Base-by-base conservation (phyloP, 2,113 vertebrate species). In the Ammodytes dubius region DNA sequence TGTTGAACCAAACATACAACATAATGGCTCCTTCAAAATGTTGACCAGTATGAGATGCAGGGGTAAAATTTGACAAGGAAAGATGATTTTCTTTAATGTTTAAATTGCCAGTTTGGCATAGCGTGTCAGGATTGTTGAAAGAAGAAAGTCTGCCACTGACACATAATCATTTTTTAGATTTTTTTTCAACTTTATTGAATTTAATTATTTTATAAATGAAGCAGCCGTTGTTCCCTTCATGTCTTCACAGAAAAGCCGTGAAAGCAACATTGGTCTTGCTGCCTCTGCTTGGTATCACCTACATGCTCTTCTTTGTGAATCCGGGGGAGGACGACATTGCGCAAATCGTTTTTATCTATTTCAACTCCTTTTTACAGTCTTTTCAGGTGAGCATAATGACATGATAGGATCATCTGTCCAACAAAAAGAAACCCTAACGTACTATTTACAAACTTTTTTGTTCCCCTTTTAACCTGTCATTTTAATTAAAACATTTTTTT, bases 221-320 rank as follows among this genome's bases (percentile, higher is more conserved):
- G 13, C 42, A 40, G 50, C 17, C 50, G 13, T 56, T 61, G 37
- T 66, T 70, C 17, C 8, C n/a, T 83, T 40, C 13, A 40, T 83
- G 37, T 84, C n/a, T 85, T 86, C 63, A 65, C 95, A 99, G 98
- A 89, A 99, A 99, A 92, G 98, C 98, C 0, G 98, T 99, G 74
- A 99, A 99, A 93, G 98, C 98, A 19, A 99, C 98, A 0, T 79
- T 99, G 74, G 98, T 99, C 37, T 92, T 99, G 73, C 94, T 99
- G 67, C 98, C 98, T 10, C 95, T 99, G 43, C 95, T 99, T 19
- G 98, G 98, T 39, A 98, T 98, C 91, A 99, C 98, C 71, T 99
- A 99, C 88, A 99, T 99, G 96, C 96, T 99, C 43, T 99, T 99
- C 94, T 98, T 99, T 6, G 95, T 99, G 88, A 99, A 98, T 79